These are phyloP conservation scores for Pterostichus madidus DNA, from an alignment of 2,888 invertebrate species.

Conservation along the genomic window DNA sequence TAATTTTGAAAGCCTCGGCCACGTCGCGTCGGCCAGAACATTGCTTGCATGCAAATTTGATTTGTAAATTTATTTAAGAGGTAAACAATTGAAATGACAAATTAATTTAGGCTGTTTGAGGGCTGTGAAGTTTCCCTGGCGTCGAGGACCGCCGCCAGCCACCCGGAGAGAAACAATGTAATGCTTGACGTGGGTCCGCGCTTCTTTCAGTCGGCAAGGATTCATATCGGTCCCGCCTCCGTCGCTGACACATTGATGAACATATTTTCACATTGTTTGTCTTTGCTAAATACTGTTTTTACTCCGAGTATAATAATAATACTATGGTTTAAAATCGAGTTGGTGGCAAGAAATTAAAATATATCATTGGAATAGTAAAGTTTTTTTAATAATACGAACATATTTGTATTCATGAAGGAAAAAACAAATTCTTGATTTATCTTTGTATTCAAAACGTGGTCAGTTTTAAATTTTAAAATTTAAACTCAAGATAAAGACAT, in stretches of 20 bases:
- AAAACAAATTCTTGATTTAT: too few relatives aligned
- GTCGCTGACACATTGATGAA: not conserved
- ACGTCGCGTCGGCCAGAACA: not conserved
- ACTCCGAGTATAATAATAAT: not conserved
- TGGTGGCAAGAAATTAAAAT: too few relatives aligned
- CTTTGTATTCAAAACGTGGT: too few relatives aligned
- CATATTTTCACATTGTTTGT: slow-evolving; percentile 33
- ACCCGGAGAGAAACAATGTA: slow-evolving; percentile 22
- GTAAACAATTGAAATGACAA: slow-evolving; percentile 52
- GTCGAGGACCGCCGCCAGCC: not conserved
- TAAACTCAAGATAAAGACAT: too few relatives aligned
- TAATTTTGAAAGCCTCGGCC: not conserved
- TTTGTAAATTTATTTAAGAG: slow-evolving; percentile 38
- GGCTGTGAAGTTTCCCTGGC: slow-evolving; percentile 18
- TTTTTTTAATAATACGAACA: too few relatives aligned
- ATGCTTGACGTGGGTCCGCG: slow-evolving; percentile 34
- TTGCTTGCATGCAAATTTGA: slow-evolving; percentile 25
- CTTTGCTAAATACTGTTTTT: slow-evolving; percentile 5
- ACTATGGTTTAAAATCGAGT: too few relatives aligned
- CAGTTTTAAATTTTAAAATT: too few relatives aligned
- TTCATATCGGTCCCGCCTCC: not conserved
- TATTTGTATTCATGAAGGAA: too few relatives aligned
- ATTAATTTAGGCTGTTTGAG: slow-evolving; percentile 34
- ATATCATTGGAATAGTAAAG: too few relatives aligned
- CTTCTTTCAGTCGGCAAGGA: not conserved